phyloP scores from a whole-genome alignment of 2,888 invertebrate species.

The Entomobrya multifasciata region DNA sequence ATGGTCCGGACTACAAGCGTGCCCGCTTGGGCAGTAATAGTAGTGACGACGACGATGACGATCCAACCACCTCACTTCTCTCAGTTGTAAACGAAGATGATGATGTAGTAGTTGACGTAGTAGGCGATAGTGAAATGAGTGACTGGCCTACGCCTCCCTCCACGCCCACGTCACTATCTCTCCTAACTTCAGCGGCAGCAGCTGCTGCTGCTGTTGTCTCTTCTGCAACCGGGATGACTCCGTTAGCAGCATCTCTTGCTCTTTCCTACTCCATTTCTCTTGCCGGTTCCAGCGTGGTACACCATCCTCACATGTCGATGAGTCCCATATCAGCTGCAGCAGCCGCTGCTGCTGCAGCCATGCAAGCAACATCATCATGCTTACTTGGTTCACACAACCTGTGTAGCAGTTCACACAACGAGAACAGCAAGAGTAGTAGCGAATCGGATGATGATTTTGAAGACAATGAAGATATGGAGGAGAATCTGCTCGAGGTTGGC shows the following conservation, averaged over 20 bases:
- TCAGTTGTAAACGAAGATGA: constrained; percentile 75
- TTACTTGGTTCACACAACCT: constrained; percentile 46
- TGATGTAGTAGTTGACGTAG: constrained; percentile 77
- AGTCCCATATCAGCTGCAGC: constrained; percentile 65
- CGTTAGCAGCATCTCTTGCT: constrained; percentile 63
- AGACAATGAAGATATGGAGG: constrained; percentile 40
- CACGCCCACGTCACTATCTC: constrained; percentile 70
- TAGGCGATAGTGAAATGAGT: constrained; percentile 78
- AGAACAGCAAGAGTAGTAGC: constrained; percentile 15
- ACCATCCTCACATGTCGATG: constrained; percentile 62
- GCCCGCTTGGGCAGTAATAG: constrained; percentile 51
- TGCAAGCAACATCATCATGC: constrained; percentile 67
- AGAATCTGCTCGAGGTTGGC: constrained; percentile 46
- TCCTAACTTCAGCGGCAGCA: constrained; percentile 59
- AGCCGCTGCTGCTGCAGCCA: constrained; percentile 53
- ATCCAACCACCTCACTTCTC: constrained; percentile 67
- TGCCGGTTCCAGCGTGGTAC: constrained; percentile 57
- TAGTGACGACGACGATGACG: constrained; percentile 83
- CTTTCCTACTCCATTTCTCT: constrained; percentile 69
- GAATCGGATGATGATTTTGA: constrained; percentile 26
- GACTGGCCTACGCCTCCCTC: constrained; percentile 79
- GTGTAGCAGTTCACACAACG: constrained; percentile 22
- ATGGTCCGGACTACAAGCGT: constrained; percentile 49
- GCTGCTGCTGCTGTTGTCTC: constrained; percentile 58
- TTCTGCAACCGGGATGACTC: constrained; percentile 53